phyloP scores from a whole-genome alignment of 2,797 vertebrate species.

The Gila robusta region DNA sequence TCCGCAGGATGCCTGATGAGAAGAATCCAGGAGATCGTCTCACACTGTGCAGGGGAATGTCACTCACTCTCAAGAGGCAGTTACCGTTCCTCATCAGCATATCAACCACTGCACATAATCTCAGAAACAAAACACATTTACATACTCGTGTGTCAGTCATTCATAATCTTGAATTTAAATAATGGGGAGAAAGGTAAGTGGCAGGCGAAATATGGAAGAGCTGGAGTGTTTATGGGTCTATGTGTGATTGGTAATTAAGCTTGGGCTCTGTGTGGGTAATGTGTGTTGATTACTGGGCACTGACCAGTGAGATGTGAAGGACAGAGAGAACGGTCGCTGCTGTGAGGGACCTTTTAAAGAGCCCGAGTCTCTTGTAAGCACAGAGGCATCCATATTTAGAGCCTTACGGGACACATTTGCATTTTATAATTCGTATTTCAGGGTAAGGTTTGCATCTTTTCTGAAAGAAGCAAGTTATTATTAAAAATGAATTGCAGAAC shows the following conservation, averaged over 20 bases:
- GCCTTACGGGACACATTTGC: background rate
- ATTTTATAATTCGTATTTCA: slow-evolving; percentile 12
- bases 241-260: slow-evolving; percentile 73
- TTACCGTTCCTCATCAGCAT: slow-evolving; percentile 57
- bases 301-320: slow-evolving; percentile 82
- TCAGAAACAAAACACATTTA: slow-evolving; percentile 59
- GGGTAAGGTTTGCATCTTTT: background rate
- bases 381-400: slow-evolving; percentile 20
- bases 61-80: slow-evolving; percentile 58
- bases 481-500: background rate
- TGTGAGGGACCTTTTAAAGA: slow-evolving; percentile 41
- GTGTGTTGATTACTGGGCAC: slow-evolving; percentile 72
- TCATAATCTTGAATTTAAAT: slow-evolving; percentile 59
- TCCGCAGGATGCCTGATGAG: slow-evolving; percentile 54
- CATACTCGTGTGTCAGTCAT: slow-evolving; percentile 61
- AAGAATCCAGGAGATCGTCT: slow-evolving; percentile 53
- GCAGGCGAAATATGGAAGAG: slow-evolving; percentile 25
- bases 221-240: slow-evolving; percentile 50
- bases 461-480: background rate
- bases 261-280: slow-evolving; percentile 67
- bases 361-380: background rate
- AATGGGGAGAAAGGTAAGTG: slow-evolving; percentile 55
- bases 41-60: slow-evolving; percentile 55
- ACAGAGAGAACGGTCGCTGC: slow-evolving; percentile 57
- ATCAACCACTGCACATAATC: slow-evolving; percentile 55